Conservation (phyloP, 2,113 vertebrate species). For the Hyperoodon ampullatus region DNA sequence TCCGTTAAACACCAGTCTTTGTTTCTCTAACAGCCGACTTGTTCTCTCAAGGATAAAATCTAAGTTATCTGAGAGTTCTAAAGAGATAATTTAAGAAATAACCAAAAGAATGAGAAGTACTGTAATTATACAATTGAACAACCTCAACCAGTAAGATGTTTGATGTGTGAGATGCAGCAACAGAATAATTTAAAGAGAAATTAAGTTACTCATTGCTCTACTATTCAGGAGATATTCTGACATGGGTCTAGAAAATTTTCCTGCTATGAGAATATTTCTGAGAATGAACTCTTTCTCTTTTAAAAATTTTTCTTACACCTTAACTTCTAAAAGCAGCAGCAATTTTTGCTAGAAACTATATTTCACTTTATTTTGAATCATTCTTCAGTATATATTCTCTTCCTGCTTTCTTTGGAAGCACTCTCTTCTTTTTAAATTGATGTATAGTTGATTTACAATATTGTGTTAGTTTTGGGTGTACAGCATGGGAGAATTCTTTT, state of each 20-base stretch:
- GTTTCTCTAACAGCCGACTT: background rate
- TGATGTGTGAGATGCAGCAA: background rate
- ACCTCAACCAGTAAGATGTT: background rate
- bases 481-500: background rate
- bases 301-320: background rate
- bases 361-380: slow-evolving; percentile 18
- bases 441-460: background rate
- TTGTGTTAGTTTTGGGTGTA: background rate
- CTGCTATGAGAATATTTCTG: background rate
- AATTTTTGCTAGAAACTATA: background rate
- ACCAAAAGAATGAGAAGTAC: background rate
- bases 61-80: background rate
- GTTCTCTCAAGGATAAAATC: background rate
- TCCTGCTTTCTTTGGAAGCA: background rate
- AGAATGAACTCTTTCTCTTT: background rate
- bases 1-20: background rate
- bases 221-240: background rate
- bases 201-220: background rate
- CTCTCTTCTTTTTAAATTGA: background rate
- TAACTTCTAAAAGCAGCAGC: slow-evolving; percentile 32
- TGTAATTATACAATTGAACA: background rate
- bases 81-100: background rate
- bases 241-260: background rate
- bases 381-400: background rate
- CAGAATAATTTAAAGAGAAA: slow-evolving; percentile 25